Evolutionary conservation across 2,113 vertebrate genomes (phyloP), one percentile per base, ranked within the genome.

Genomic region (Sturnus vulgaris): DNA sequence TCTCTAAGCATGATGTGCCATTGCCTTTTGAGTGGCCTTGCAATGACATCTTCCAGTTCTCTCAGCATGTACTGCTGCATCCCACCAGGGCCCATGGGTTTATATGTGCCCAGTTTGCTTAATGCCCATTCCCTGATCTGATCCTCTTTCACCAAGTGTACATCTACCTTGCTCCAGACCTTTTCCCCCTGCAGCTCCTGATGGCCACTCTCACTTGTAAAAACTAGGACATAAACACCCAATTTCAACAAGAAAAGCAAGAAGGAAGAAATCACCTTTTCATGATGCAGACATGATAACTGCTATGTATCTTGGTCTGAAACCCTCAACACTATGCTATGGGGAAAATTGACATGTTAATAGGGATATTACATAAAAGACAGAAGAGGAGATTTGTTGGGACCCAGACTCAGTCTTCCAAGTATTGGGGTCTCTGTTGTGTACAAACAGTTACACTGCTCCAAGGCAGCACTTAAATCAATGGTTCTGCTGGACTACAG

Each of bases 131-230:
- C 64, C 10, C 23, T 56, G 25, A 65, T 31, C 65, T 78, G 33
- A 84, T 25, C n/a, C 27, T 64, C 23, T 69, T 77, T n/a, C n/a
- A 64, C 12, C 17, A 72, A 42, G 12, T 0, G 0, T 39, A 19
- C 15, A 22, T 30, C 21, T 59, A n/a, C 30, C 13, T 52, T 52
- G 27, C 27, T 90, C 49, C 60, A 73, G 49, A 81, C 23, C 23
- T 52, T 69, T 47, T 6, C 25, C 5, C 5, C 24, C 53, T 69
- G 46, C 11, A 23, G 27, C 25, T 86, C 25, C 44, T n/a, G 44
- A 80, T 72, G 49, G 30, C 31, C 23, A n/a, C 17, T 42, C 30
- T 68, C 2, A 1, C 31, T 92, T 8, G 3, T 33, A 60, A 90
- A 60, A 63, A 30, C 21, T 30, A 25, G 42, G 46, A 17, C 4